Evolutionary conservation across 2,113 vertebrate species (phyloP).

Genomic region (Hystrix cristata): DNA sequence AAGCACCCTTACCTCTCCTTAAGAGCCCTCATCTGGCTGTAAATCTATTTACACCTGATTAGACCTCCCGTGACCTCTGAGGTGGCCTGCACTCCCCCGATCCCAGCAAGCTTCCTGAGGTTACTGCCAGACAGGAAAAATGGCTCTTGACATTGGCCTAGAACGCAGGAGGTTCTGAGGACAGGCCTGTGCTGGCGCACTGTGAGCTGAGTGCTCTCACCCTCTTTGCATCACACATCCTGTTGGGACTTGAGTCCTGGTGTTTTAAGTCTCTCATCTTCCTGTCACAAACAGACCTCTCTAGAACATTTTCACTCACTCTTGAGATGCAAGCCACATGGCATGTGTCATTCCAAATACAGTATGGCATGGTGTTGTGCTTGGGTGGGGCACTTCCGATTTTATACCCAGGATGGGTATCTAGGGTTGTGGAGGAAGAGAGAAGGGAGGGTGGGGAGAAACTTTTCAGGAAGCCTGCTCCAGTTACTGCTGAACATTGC

Average conservation of each 20-base stretch:
- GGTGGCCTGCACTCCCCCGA: not conserved
- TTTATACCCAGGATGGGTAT: not conserved
- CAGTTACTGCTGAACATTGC: not conserved
- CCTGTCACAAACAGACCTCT: not conserved
- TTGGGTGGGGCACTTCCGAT: not conserved
- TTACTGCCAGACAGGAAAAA: slow-evolving; percentile 41
- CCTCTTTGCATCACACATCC: too few relatives aligned
- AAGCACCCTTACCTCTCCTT: slow-evolving; percentile 21
- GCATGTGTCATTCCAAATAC: not conserved
- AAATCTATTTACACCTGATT: slow-evolving; percentile 47
- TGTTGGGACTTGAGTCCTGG: not conserved
- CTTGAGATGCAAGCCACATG: not conserved
- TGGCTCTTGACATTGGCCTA: not conserved
- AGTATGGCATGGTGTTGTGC: too few relatives aligned
- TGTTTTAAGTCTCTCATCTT: not conserved
- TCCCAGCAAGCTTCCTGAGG: not conserved
- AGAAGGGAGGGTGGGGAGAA: not conserved
- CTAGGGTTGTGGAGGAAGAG: not conserved
- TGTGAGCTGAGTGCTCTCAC: fast-evolving
- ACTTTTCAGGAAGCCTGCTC: not conserved
- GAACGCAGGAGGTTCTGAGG: not conserved
- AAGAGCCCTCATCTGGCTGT: not conserved
- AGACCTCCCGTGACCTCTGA: slow-evolving; percentile 4
- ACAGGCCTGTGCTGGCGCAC: not conserved
- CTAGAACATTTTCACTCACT: not conserved